Evolutionary conservation across 2,888 invertebrate species (phyloP).

Genomic region (Hymenopus coronatus): DNA sequence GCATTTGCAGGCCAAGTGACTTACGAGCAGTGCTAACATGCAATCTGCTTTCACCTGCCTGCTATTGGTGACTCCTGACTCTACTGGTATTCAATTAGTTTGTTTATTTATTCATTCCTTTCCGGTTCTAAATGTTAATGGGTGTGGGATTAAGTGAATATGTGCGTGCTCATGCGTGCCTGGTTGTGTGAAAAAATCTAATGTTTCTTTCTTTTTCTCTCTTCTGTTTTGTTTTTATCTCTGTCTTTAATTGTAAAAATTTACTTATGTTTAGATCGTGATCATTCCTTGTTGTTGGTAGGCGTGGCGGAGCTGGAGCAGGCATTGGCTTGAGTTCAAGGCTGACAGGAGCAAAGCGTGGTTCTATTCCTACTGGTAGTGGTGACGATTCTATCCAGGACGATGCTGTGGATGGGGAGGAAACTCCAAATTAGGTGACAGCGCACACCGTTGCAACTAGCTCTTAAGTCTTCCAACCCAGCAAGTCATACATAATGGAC

Average conservation of each 20-base stretch:
- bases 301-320: conserved; percentile 52
- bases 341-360: conserved; percentile 63
- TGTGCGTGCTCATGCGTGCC: neutral
- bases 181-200: neutral
- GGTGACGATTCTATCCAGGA: conserved; percentile 71
- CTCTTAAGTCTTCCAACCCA: conserved; percentile 12
- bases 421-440: conserved; percentile 52
- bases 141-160: neutral
- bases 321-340: conserved; percentile 62
- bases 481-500: neutral
- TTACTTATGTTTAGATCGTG: conserved; percentile 23
- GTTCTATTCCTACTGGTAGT: conserved; percentile 68
- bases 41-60: no score
- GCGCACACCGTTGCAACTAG: conserved; percentile 1
- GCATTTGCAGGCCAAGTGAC: no score
- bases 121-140: neutral
- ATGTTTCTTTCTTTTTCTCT: conserved; percentile 1
- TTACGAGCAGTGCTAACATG: no score
- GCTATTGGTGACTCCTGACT: no score
- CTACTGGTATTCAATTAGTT: no score
- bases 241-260: conserved; percentile 33
- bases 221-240: conserved; percentile 30
- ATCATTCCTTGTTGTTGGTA: conserved; percentile 34
- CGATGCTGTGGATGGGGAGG: conserved; percentile 74
- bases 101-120: neutral